phyloP scores from a whole-genome alignment of 2,113 vertebrate species.

The Phrynosoma platyrhinos region DNA sequence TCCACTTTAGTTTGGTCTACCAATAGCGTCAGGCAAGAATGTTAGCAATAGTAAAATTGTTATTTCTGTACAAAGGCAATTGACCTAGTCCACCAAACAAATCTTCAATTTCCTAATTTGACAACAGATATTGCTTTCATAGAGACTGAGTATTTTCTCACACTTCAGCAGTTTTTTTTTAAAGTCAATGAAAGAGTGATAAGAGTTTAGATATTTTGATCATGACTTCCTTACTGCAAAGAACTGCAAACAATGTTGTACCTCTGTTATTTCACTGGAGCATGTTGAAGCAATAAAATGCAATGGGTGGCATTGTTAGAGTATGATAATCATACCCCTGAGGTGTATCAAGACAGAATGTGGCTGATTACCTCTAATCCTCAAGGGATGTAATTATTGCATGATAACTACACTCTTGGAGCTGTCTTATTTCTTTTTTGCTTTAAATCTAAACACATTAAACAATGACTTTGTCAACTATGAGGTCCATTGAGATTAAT shows the following conservation, averaged over 20 bases:
- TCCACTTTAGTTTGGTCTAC: neutral
- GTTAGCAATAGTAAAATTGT: constrained; percentile 38
- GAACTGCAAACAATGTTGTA: constrained; percentile 53
- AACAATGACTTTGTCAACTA: constrained; percentile 74
- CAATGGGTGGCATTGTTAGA: constrained; percentile 62
- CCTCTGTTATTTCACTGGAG: constrained; percentile 62
- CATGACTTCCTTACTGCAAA: constrained; percentile 45
- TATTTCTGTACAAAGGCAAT: constrained; percentile 45
- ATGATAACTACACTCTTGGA: constrained; percentile 61
- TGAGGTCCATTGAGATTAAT: constrained; percentile 68
- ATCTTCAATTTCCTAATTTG: constrained; percentile 57
- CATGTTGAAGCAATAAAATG: constrained; percentile 62
- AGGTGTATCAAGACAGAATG: constrained; percentile 55
- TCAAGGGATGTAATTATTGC: constrained; percentile 77
- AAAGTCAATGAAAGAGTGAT: constrained; percentile 23
- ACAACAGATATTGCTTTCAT: constrained; percentile 50
- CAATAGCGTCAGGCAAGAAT: neutral
- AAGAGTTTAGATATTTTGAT: constrained; percentile 38
- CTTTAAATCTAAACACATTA: constrained; percentile 71
- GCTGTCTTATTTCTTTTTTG: constrained; percentile 64
- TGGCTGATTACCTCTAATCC: constrained; percentile 72
- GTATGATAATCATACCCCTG: constrained; percentile 70
- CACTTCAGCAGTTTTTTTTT: constrained; percentile 44
- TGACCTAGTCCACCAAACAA: constrained; percentile 40
- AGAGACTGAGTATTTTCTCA: constrained; percentile 51